A percentile compares a stretch with the other conserved stretches of the same genome.
These are phyloP conservation scores for Anniella stebbinsi DNA, from an alignment of 2,797 vertebrate genomes.

Conservation along the genomic window DNA sequence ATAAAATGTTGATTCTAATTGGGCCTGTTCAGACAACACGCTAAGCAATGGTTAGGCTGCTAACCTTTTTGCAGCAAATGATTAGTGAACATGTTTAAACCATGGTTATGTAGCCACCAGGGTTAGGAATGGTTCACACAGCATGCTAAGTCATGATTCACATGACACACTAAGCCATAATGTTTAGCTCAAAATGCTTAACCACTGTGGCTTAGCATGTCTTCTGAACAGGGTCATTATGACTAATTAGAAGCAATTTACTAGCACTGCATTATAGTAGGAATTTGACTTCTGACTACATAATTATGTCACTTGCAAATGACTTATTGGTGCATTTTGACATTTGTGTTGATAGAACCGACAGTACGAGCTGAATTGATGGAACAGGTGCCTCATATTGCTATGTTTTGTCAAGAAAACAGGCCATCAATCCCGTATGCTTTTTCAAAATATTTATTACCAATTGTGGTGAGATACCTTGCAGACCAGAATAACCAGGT, in stretches of 20 bases:
- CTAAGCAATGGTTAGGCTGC: too few relatives aligned
- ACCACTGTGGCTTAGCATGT: too few relatives aligned
- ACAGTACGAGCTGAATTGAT: constrained; percentile 90
- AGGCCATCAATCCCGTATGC: constrained; percentile 88
- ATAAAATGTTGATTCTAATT: background rate
- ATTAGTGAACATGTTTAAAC: too few relatives aligned
- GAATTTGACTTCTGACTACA: background rate
- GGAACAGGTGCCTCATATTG: constrained; percentile 91
- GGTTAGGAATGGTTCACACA: too few relatives aligned
- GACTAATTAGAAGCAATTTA: background rate
- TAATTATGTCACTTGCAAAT: background rate
- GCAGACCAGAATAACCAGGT: constrained; percentile 93
- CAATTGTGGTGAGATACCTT: constrained; percentile 88
- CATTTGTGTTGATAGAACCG: constrained; percentile 79
- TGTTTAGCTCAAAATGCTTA: too few relatives aligned
- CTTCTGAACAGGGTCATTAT: background rate
- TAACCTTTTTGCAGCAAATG: too few relatives aligned
- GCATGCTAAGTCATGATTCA: too few relatives aligned
- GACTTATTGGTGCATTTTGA: constrained; percentile 30
- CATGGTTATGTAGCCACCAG: too few relatives aligned
- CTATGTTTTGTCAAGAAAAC: constrained; percentile 92
- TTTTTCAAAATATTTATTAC: constrained; percentile 89
- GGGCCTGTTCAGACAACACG: too few relatives aligned
- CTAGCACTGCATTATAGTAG: background rate
- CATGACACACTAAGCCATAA: too few relatives aligned